Percentiles rank a stretch among this genome's conserved stretches.
Evolutionary conservation across 2,797 vertebrate genomes (phyloP).

Genomic region (Gephyroberyx darwinii): DNA sequence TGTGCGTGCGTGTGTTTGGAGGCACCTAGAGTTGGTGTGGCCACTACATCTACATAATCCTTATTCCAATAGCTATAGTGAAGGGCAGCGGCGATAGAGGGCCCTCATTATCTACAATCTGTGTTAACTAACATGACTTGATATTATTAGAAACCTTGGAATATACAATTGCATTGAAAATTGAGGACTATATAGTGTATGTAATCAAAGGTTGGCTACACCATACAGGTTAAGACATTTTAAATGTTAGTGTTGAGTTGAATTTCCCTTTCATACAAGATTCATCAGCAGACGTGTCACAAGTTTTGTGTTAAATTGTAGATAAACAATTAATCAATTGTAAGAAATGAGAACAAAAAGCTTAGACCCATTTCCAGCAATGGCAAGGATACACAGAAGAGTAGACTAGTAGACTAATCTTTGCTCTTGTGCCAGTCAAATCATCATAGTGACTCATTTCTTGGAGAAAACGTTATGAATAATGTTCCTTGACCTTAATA

Average conservation of each 20-base stretch:
- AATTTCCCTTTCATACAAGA: slow-evolving; percentile 7
- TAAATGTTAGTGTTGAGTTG: not conserved
- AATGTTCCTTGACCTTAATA: slow-evolving; percentile 56
- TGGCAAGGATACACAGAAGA: slow-evolving; percentile 25
- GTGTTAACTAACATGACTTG: not conserved
- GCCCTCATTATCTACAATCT: too few species aligned
- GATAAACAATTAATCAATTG: slow-evolving; percentile 35
- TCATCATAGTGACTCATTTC: slow-evolving; percentile 57
- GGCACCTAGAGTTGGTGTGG: too few species aligned
- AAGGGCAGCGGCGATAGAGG: too few species aligned
- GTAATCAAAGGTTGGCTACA: slow-evolving; percentile 1
- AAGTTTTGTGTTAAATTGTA: slow-evolving; percentile 10
- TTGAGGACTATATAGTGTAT: not conserved
- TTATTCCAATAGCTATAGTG: too few species aligned
- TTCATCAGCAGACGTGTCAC: slow-evolving; percentile 10
- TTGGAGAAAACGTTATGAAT: slow-evolving; percentile 39
- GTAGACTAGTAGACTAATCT: slow-evolving; percentile 25
- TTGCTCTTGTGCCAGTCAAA: slow-evolving; percentile 44
- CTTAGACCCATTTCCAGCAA: slow-evolving; percentile 27
- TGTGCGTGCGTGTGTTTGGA: too few species aligned
- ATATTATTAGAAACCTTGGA: not conserved
- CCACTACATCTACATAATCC: too few species aligned
- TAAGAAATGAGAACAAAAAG: slow-evolving; percentile 18
- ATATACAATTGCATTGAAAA: slow-evolving; percentile 5
- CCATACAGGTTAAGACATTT: not conserved